Conservation (phyloP, 2,113 vertebrate genomes). For the Rousettus leschenaultii region DNA sequence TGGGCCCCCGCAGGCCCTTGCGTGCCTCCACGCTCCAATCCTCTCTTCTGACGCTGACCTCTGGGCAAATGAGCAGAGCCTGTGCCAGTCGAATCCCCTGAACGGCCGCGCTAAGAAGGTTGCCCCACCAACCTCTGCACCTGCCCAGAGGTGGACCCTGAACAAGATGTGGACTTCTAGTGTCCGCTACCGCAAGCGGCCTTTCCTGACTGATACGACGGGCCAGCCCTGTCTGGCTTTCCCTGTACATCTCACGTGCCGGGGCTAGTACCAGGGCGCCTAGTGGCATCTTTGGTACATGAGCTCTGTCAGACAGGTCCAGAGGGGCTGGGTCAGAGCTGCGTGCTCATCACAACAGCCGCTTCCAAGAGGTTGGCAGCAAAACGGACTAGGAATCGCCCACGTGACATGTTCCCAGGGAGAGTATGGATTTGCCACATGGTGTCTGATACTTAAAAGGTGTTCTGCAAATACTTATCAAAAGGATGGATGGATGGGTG, state of each 20-base stretch:
- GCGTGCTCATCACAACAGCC: background rate
- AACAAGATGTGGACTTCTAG: background rate
- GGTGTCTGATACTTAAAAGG: background rate
- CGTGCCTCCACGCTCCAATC: fast-evolving
- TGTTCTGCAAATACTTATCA: background rate
- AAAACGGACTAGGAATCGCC: background rate
- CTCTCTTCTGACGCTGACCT: background rate
- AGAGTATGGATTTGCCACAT: background rate
- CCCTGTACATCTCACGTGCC: background rate
- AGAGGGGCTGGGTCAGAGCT: background rate
- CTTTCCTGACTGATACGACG: background rate
- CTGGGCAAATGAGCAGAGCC: background rate
- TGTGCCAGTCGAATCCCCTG: background rate
- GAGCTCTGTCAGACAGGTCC: background rate
- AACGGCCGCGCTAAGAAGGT: background rate
- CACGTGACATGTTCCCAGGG: background rate
- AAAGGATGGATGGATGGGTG: background rate
- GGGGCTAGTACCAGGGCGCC: background rate
- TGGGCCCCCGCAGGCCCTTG: background rate
- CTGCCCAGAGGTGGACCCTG: background rate
- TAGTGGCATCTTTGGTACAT: background rate
- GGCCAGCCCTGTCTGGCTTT: background rate
- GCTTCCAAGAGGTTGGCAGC: background rate
- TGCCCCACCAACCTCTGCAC: background rate
- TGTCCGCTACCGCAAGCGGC: background rate